These are phyloP conservation scores for Synanceia verrucosa DNA, from an alignment of 2,797 vertebrate species.

Conservation along the genomic window DNA sequence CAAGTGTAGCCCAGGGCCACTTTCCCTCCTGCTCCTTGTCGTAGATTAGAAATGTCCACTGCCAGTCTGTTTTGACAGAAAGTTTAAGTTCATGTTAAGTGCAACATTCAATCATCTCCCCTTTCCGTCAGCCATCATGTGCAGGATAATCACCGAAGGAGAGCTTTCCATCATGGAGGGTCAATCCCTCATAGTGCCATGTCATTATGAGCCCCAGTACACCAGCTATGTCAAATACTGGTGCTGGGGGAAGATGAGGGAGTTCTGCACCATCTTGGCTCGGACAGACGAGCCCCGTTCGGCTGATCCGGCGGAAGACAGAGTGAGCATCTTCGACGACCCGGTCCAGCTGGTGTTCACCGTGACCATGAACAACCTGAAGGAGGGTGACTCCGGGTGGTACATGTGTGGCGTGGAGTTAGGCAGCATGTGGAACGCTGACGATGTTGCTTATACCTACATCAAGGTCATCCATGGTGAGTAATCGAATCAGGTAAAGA, in stretches of 20 bases:
- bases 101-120: constrained; percentile 10
- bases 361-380: constrained; percentile 75
- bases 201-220: constrained; percentile 78
- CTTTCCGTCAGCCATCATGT: constrained; percentile 52
- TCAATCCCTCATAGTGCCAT: constrained; percentile 66
- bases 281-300: constrained; percentile 61
- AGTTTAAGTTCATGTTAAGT: constrained; percentile 1
- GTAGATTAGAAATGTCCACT: constrained; percentile 14
- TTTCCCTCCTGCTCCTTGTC: background rate
- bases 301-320: background rate
- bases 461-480: constrained; percentile 79
- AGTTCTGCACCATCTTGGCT: constrained; percentile 75
- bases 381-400: constrained; percentile 71
- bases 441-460: constrained; percentile 58
- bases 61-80: background rate
- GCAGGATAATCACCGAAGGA: constrained; percentile 52
- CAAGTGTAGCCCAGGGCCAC: constrained; percentile 27
- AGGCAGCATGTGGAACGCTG: constrained; percentile 64
- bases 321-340: constrained; percentile 73
- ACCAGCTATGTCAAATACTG: constrained; percentile 80
- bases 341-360: constrained; percentile 74
- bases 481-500: background rate
- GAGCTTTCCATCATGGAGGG: constrained; percentile 72
- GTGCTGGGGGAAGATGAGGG: constrained; percentile 69
- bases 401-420: constrained; percentile 83